Conservation (phyloP, 2,797 vertebrate species). For the Uromys caudimaculatus region DNA sequence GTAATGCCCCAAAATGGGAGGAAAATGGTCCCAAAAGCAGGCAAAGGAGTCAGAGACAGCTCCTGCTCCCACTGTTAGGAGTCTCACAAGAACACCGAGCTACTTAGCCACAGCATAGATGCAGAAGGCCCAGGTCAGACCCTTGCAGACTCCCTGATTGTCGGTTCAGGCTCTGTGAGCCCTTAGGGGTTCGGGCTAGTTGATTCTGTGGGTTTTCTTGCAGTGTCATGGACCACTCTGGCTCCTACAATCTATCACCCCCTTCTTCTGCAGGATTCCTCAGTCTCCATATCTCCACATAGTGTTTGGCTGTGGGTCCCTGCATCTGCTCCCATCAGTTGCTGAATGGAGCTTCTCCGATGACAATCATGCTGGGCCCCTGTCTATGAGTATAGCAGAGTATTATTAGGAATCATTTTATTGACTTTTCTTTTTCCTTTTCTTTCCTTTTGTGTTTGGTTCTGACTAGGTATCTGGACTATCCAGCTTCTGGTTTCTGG, state of each 20-base stretch:
- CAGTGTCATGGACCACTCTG: not conserved
- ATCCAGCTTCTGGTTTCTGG: not conserved
- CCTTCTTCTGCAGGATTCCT: not conserved
- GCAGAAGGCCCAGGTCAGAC: not conserved
- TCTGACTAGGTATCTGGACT: not conserved
- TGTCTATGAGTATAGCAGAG: not conserved
- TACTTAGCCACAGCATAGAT: not conserved
- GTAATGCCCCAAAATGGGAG: not conserved
- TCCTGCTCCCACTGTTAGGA: not conserved
- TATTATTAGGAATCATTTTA: not conserved
- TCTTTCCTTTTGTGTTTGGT: not conserved
- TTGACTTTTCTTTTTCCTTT: not conserved
- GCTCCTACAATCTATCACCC: not conserved
- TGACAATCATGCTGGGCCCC: not conserved
- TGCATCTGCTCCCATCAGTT: not conserved
- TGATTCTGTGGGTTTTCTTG: not conserved
- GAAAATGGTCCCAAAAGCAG: not conserved
- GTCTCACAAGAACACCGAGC: not conserved
- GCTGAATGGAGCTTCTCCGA: not conserved
- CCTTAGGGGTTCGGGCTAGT: not conserved
- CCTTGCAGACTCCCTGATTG: not conserved
- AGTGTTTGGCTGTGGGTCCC: not conserved
- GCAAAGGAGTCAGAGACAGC: not conserved
- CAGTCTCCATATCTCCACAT: not conserved
- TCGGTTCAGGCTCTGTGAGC: not conserved